Evolutionary conservation across 1,140 invertebrate species (phyloP).

Genomic region (Caenorhabditis brenneri): DNA sequence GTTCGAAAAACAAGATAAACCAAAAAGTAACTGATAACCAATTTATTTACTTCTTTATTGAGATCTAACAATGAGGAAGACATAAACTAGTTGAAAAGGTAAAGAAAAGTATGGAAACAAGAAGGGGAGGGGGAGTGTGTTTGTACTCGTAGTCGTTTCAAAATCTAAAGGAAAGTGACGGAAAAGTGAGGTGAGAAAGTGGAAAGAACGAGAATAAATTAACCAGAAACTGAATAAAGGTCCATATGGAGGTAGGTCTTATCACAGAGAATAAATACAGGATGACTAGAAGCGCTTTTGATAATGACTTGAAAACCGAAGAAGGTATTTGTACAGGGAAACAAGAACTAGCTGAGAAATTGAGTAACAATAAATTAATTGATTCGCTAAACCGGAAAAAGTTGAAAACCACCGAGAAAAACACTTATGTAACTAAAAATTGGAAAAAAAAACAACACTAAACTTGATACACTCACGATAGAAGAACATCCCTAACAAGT

Average conservation of each 20-base stretch:
- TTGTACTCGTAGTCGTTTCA: constrained; percentile 1
- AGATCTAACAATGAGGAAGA: neutral
- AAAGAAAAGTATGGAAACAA: neutral
- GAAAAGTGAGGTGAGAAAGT: neutral
- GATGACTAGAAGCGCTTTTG: too few relatives aligned
- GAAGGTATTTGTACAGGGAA: too few relatives aligned
- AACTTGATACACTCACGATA: neutral
- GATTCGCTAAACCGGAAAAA: too few relatives aligned
- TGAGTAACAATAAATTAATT: too few relatives aligned
- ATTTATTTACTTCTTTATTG: constrained; percentile 18
- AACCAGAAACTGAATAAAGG: neutral
- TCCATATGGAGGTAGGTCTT: neutral
- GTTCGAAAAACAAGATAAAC: neutral
- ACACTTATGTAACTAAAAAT: too few relatives aligned
- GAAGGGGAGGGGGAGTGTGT: too few relatives aligned
- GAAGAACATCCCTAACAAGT: constrained; percentile 33
- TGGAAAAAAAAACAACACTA: neutral
- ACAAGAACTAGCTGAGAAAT: too few relatives aligned
- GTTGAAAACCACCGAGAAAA: too few relatives aligned
- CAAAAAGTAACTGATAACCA: neutral
- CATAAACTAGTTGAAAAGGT: neutral
- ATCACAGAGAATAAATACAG: neutral
- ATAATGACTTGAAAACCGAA: too few relatives aligned
- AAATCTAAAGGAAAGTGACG: neutral
- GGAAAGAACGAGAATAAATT: neutral